phyloP scores from a whole-genome alignment of 2,797 vertebrate genomes.

The Erethizon dorsatum region DNA sequence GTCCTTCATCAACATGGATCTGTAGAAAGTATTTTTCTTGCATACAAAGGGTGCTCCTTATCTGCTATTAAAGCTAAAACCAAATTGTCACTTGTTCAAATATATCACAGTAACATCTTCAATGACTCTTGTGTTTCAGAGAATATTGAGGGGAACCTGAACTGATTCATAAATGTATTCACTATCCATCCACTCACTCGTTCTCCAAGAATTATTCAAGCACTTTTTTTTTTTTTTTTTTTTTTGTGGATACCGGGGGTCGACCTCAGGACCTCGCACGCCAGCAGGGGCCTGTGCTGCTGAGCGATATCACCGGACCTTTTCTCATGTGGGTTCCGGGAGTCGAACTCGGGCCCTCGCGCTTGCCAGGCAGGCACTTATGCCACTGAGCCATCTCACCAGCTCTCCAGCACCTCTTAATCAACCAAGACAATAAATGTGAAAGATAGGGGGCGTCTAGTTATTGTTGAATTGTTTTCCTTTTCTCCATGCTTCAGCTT shows the following conservation, averaged over 20 bases:
- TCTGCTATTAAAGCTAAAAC: constrained; percentile 41
- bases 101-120: constrained; percentile 2
- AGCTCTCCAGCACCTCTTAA: constrained; percentile 56
- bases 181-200: neutral
- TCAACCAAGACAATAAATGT: neutral
- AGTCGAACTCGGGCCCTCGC: too few relatives aligned
- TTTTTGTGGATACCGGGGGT: too few relatives aligned
- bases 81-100: constrained; percentile 45
- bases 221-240: too few relatives aligned
- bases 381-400: too few relatives aligned
- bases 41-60: neutral
- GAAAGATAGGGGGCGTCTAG: neutral
- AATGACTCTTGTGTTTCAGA: constrained; percentile 29
- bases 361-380: too few relatives aligned
- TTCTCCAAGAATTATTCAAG: constrained; percentile 29
- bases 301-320: too few relatives aligned
- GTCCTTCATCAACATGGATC: neutral
- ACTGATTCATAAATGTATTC: neutral
- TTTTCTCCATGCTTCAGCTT: neutral
- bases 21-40: neutral
- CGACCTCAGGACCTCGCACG: too few relatives aligned
- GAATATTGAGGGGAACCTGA: neutral
- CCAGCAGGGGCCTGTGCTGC: too few relatives aligned
- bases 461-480: neutral
- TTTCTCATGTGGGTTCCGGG: too few relatives aligned